Evolutionary conservation across 2,888 invertebrate genomes (phyloP).

Genomic region (Nineta flava): DNA sequence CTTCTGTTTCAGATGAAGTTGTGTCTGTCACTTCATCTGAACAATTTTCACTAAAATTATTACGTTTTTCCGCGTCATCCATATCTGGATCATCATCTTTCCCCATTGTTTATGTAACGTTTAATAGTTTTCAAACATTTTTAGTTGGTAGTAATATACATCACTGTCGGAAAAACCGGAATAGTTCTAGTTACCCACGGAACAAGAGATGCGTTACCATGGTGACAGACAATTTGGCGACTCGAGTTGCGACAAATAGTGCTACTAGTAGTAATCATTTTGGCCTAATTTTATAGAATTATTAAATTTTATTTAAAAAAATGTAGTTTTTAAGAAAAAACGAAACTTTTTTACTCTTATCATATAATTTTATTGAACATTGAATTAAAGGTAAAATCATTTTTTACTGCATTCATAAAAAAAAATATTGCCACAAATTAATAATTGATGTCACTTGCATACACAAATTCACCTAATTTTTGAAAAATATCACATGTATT

Average conservation of each 20-base stretch:
- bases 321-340: no score
- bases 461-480: no score
- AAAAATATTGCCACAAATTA: no score
- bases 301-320: background rate
- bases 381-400: no score
- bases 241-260: constrained; percentile 10
- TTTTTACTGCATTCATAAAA: no score
- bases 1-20: background rate
- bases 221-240: constrained; percentile 26
- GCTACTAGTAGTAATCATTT: background rate
- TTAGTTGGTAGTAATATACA: no score
- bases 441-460: no score
- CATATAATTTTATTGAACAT: no score
- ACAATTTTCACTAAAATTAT: constrained; percentile 6
- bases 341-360: no score
- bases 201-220: constrained; percentile 20
- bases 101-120: background rate
- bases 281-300: background rate
- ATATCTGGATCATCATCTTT: constrained; percentile 4
- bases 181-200: constrained; percentile 7
- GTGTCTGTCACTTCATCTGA: background rate
- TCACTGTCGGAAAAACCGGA: background rate
- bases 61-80: constrained; percentile 1
- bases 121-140: background rate
- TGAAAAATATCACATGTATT: no score